Evolutionary conservation across 2,888 invertebrate species (phyloP).

Genomic region (Tetanocera ferruginea): DNA sequence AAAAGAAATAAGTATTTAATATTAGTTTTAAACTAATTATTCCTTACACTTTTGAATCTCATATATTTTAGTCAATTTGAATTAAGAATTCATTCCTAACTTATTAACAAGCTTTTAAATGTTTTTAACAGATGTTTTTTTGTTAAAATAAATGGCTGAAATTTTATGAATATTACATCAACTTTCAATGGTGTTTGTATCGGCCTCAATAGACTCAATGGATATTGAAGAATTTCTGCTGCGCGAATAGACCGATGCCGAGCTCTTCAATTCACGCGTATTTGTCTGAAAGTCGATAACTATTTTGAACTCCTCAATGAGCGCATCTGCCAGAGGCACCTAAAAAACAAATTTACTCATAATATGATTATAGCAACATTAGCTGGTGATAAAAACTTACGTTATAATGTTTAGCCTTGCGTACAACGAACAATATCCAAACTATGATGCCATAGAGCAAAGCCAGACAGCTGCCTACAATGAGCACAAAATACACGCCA

Average conservation of each 20-base stretch:
- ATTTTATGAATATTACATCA: neutral
- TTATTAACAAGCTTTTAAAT: neutral
- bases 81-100: conserved; percentile 11
- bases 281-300: conserved; percentile 79
- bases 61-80: neutral
- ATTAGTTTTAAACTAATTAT: neutral
- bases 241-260: conserved; percentile 64
- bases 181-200: conserved; percentile 39
- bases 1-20: neutral
- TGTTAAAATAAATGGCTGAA: neutral
- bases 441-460: conserved; percentile 62
- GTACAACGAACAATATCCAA: conserved; percentile 62
- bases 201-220: conserved; percentile 57
- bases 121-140: neutral
- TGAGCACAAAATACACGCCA: conserved; percentile 75
- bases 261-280: conserved; percentile 76
- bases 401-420: conserved; percentile 61
- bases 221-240: conserved; percentile 65
- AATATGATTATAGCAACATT: too few relatives aligned
- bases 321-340: conserved; percentile 76
- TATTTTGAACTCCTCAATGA: conserved; percentile 80
- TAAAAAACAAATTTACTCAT: conserved; percentile 63
- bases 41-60: neutral
- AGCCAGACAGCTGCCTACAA: conserved; percentile 70
- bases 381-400: conserved; percentile 51